Evolutionary conservation across 2,888 invertebrate species (phyloP).

Genomic region (Lordiphosa fenestrarum): DNA sequence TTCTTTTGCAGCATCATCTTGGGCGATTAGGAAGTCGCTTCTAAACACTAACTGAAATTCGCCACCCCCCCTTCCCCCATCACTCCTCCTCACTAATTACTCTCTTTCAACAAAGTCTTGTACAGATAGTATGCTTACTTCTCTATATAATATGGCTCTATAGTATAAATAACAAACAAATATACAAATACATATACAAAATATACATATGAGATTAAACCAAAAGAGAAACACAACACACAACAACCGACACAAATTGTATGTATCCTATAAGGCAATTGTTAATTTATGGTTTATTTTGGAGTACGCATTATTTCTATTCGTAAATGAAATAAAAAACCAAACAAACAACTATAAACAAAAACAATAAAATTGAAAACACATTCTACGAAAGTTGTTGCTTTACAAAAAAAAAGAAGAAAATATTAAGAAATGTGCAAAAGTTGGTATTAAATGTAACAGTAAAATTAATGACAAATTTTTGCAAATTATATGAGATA

Average conservation of each 20-base stretch:
- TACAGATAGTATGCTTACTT: slow-evolving; percentile 69
- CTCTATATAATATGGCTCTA: slow-evolving; percentile 65
- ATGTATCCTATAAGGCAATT: slow-evolving; percentile 60
- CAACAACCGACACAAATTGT: slow-evolving; percentile 35
- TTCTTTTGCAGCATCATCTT: slow-evolving; percentile 30
- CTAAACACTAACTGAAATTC: slow-evolving; percentile 28
- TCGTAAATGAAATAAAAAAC: slow-evolving; percentile 32
- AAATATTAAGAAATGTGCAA: slow-evolving; percentile 35
- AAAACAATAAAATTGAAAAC: slow-evolving; percentile 50
- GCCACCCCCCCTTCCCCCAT: slow-evolving; percentile 6
- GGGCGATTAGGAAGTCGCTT: slow-evolving; percentile 23
- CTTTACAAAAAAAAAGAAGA: slow-evolving; percentile 38
- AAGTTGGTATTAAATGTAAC: slow-evolving; percentile 29
- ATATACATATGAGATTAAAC: slow-evolving; percentile 17
- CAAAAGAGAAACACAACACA: slow-evolving; percentile 13
- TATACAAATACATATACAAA: slow-evolving; percentile 31
- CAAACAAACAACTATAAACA: slow-evolving; percentile 14
- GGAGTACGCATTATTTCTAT: slow-evolving; percentile 52
- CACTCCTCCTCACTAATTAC: slow-evolving; percentile 16
- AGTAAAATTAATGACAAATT: slow-evolving; percentile 36
- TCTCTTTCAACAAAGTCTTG: slow-evolving; percentile 49
- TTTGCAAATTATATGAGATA: slow-evolving; percentile 39
- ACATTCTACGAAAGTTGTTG: slow-evolving; percentile 67
- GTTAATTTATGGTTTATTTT: slow-evolving; percentile 67
- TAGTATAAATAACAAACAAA: slow-evolving; percentile 53